These are phyloP conservation scores for Criorhina ranunculi DNA, from an alignment of 2,888 invertebrate genomes.

Conservation along the genomic window DNA sequence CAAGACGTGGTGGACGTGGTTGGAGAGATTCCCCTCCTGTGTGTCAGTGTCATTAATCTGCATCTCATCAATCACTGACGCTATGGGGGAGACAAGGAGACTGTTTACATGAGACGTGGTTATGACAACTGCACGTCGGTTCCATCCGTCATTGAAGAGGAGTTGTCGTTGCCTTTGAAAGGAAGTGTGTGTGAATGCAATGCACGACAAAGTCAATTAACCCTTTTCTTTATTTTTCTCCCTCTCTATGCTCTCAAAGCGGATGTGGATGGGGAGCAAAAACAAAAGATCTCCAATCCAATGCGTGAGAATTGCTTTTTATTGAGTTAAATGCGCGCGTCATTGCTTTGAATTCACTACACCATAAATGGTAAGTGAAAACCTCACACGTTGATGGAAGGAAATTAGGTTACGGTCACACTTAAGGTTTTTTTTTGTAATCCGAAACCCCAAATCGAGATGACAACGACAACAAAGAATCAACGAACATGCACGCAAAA, in stretches of 20 bases:
- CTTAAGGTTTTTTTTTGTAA: conserved; percentile 68
- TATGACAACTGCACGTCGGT: conserved; percentile 70
- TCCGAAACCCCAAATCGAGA: conserved; percentile 61
- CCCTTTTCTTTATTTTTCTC: conserved; percentile 58
- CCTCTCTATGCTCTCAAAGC: conserved; percentile 27
- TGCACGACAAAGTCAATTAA: conserved; percentile 66
- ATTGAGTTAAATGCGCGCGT: conserved; percentile 45
- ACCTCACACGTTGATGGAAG: conserved; percentile 39
- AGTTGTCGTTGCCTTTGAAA: conserved; percentile 41
- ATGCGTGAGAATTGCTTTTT: conserved; percentile 69
- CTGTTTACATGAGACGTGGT: conserved; percentile 62
- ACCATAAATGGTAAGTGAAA: conserved; percentile 24
- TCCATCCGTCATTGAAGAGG: conserved; percentile 56
- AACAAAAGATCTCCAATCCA: conserved; percentile 35
- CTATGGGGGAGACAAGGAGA: conserved; percentile 42
- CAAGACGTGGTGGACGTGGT: conserved; percentile 11
- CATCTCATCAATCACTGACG: conserved; percentile 75
- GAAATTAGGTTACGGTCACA: conserved; percentile 75
- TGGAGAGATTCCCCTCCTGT: conserved; percentile 18
- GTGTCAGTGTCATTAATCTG: conserved; percentile 75
- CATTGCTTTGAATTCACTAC: conserved; percentile 43
- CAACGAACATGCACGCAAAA: conserved; percentile 51
- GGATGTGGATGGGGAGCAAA: conserved; percentile 32
- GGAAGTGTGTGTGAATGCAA: conserved; percentile 65
- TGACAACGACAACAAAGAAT: conserved; percentile 28